Base-by-base conservation (phyloP, 1,140 invertebrate genomes). In the Brachionus plicatilis region DNA sequence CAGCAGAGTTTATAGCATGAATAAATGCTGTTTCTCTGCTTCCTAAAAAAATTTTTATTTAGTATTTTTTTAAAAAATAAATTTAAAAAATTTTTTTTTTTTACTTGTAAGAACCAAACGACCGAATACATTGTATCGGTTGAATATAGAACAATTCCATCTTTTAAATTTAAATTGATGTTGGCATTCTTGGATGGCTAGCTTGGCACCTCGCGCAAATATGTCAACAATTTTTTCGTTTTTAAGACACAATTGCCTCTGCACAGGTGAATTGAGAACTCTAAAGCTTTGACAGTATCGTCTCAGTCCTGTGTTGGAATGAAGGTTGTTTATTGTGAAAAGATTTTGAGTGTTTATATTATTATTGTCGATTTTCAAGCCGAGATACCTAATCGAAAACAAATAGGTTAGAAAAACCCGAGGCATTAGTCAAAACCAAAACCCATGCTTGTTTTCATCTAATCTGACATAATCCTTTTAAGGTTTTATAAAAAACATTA, bases 1-100 rank as follows among this genome's bases (percentile, higher is more conserved):
- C 92, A 14, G 93, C 93, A 85, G 91, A 92, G 12, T 92, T 91
- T 47, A 93, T 91, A 45, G 92, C 92, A 87, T 93, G 92, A 53
- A 93, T 91, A 87, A 93, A 93, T 0, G 93, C 93, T 6, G 92
- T 92, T 86, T 93, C 93, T 86, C 91, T 91, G 85, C 92, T 93
- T 17, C 92, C 92, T 93, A 86, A 66, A 14, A 83, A 65, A 65
- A n/a, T 56, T 80, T 56, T 33, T 2, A 53, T 24, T 50, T 5
- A 0, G 0, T 14, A 17, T 80, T 80, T 50, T 47, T 78, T 78
- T 24, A 1, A 75, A 17, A n/a, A 14, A 29, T 29, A 29, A 29
- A 1, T 29, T 29, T 29, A 3, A 29, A 29, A 29, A 29, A 29
- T 2, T 1, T 1, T 1, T 37, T 6, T 29, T 20, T 27, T 27